Base-by-base conservation (phyloP, 2,113 vertebrate species). In the Upupa epops region DNA sequence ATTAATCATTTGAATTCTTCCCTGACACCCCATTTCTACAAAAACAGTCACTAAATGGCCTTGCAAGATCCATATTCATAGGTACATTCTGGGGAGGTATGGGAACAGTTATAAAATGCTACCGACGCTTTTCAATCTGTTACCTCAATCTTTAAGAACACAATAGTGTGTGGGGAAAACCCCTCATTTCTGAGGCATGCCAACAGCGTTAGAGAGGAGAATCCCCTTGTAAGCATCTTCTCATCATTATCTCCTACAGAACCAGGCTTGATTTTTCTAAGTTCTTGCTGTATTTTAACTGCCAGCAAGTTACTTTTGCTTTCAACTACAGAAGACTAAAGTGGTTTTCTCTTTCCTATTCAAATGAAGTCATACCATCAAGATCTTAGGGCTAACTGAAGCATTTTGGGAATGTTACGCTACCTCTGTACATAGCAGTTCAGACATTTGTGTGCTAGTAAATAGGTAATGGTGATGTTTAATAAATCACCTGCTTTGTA, bases 401-500 rank as follows among this genome's bases (percentile, higher is more conserved):
- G 45, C 75, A 65, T 88, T 89, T 45, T 69, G 60, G 80, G 55
- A 85, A 72, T 72, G 61, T 81, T 69, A 49, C 10, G 24, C 61
- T 64, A 52, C 60, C 46, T 77, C 70, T 75, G 46, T 68, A 51
- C 42, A 82, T 51, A 68, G 17, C 17, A n/a, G 46, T 69, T 64
- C 83, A 83, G 87, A 69, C 19, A 31, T 69, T 40, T 66, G 34
- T 32, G 78, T 52, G 72, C 46, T 73, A 77, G 87, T 51, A 89
- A 93, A 97, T 94, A 96, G 70, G 66, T 80, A 97, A 94, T 93
- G 89, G 60, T 16, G 31, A 61, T 72, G 88, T 97, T 97, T 98
- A 97, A 96, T 97, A 97, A 98, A 97, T 95, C 91, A 92, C 82
- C 21, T 83, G 92, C 68, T 96, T 88, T 8, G 37, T 89, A 96